Evolutionary conservation across 2,888 invertebrate genomes (phyloP), one percentile per base, ranked within the genome.

Genomic region (Dermolepida albohirtum): DNA sequence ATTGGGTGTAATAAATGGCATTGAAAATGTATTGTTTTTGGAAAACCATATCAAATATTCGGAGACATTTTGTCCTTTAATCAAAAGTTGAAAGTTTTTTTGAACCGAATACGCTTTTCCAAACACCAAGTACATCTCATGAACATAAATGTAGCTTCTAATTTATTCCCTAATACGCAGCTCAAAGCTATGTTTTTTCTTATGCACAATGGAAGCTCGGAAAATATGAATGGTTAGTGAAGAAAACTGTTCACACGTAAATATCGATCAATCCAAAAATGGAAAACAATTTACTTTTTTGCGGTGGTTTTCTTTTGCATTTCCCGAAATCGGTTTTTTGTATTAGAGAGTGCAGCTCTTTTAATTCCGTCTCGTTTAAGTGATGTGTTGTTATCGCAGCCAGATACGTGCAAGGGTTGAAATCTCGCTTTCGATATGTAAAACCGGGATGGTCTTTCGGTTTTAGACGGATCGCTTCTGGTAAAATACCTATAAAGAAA

Each of bases 391-490:
- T 87, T 22, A 89, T 85, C 63, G 84, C 84, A 49, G 83, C 85
- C 71, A 81, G 84, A 49, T 86, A 84, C 27, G 84, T 82, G 73
- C 89, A 89, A 22, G 83, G 77, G 67, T 87, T 85, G 77, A 79
- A 79, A 75, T 79, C 85, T 75, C 83, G 84, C 76, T 81, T 82
- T 54, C 80, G 76, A 73, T 89, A 89, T 75, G 88, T 86, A 81
- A 93, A 93, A 16, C 88, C 85, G 1, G 88, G 84, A 81, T 90
- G 88, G 82, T 91, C 89, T 34, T 86, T 85, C 0, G 92, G 89
- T 5, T 81, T 79, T 1, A 93, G 76, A 1, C 84, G 82, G 0
- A 90, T 87, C 5, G 85, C 85, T 11, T 84, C 83, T 0, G 92
- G 89, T 77, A 92, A 91, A 69, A 92, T 86, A 22, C 88, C 88